Evolutionary conservation across 2,888 invertebrate species (phyloP).

Genomic region (Athetis lepigone): DNA sequence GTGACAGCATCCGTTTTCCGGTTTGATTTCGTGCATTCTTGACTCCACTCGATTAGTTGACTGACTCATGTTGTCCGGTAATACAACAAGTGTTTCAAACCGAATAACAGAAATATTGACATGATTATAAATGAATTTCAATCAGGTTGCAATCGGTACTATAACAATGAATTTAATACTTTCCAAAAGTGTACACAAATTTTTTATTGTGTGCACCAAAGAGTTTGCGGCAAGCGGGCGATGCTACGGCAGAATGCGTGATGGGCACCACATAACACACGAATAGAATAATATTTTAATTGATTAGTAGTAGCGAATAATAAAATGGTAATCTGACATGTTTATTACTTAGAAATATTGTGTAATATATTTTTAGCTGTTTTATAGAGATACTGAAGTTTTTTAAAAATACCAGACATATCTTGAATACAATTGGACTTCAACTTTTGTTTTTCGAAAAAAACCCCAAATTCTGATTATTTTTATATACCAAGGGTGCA

Average conservation of each 20-base stretch:
- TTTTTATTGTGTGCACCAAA: constrained; percentile 56
- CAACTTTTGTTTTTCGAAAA: too few species aligned
- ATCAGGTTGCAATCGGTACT: constrained; percentile 36
- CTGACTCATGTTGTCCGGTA: constrained; percentile 30
- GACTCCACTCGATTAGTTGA: neutral
- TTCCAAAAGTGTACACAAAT: constrained; percentile 60
- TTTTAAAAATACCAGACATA: too few species aligned
- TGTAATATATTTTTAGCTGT: too few species aligned
- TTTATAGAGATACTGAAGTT: too few species aligned
- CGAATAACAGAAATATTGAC: constrained; percentile 33
- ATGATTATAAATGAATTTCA: constrained; percentile 26
- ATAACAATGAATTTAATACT: constrained; percentile 54
- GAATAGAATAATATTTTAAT: constrained; percentile 46
- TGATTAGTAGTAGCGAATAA: constrained; percentile 27
- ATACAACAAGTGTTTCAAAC: constrained; percentile 22
- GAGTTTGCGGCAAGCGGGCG: constrained; percentile 28
- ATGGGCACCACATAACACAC: constrained; percentile 50
- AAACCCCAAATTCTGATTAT: constrained; percentile 6
- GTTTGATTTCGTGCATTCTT: constrained; percentile 33
- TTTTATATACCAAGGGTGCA: constrained; percentile 16
- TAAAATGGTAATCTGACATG: constrained; percentile 29
- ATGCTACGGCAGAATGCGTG: constrained; percentile 46
- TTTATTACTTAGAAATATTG: constrained; percentile 3
- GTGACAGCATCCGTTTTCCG: constrained; percentile 39
- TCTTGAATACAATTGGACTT: too few species aligned